phyloP scores from a whole-genome alignment of 2,113 vertebrate genomes.

The Trachemys scripta region DNA sequence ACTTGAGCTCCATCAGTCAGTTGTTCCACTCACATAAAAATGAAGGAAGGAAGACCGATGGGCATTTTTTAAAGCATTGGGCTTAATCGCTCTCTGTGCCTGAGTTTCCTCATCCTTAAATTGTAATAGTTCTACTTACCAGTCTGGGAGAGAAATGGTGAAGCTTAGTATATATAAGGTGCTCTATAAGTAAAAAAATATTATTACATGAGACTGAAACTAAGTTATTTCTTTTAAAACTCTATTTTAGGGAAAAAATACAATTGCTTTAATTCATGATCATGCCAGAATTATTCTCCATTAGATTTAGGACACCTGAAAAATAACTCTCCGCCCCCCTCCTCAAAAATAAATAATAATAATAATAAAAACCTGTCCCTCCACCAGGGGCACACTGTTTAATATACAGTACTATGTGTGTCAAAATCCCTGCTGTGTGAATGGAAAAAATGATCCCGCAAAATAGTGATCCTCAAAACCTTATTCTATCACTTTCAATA shows the following conservation, averaged over 20 bases:
- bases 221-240: background rate
- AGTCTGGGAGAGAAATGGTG: background rate
- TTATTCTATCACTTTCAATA: conserved; percentile 32
- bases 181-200: background rate
- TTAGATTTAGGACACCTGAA: conserved; percentile 6
- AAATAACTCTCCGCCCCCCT: too few relatives aligned
- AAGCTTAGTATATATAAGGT: background rate
- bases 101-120: background rate
- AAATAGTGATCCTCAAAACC: conserved; percentile 45
- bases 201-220: background rate
- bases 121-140: too few relatives aligned
- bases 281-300: background rate
- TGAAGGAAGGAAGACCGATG: background rate
- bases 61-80: too few relatives aligned
- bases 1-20: background rate
- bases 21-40: background rate
- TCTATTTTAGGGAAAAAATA: background rate
- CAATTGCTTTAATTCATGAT: background rate
- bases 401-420: conserved; percentile 3
- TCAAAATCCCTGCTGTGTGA: conserved; percentile 34
- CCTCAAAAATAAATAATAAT: too few relatives aligned
- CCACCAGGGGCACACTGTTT: conserved; percentile 21
- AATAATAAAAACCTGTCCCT: background rate
- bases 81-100: background rate
- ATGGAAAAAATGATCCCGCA: background rate